Evolutionary conservation across 2,797 vertebrate genomes (phyloP).

Genomic region (Coccyzus lansbergi): DNA sequence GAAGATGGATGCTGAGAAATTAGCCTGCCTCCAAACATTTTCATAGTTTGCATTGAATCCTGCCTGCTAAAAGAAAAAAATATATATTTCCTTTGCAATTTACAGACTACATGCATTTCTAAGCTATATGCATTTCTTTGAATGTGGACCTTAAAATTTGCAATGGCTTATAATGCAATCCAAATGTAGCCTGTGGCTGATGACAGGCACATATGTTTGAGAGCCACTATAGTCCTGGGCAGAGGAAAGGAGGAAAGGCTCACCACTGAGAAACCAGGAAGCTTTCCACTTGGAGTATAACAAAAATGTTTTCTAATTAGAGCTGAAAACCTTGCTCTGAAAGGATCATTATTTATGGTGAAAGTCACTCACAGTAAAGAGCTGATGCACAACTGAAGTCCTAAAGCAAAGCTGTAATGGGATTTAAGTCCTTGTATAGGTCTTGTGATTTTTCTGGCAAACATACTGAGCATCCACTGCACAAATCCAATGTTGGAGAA

Average conservation of each 20-base stretch:
- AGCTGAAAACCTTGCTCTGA: not conserved
- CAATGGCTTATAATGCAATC: not conserved
- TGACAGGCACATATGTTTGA: not conserved
- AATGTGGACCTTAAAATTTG: not conserved
- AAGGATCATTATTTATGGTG: not conserved
- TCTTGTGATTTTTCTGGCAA: not conserved
- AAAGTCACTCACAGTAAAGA: not conserved
- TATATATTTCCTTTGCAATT: not conserved
- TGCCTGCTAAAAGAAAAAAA: not conserved
- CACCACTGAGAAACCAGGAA: not conserved
- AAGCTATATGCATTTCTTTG: not conserved
- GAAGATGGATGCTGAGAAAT: conserved; percentile 7
- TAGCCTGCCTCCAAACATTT: not conserved
- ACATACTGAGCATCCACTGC: not conserved
- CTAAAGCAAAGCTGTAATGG: not conserved
- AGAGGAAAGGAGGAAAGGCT: not conserved
- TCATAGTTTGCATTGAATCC: not conserved
- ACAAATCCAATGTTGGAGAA: not conserved
- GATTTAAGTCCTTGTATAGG: not conserved
- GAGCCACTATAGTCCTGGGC: not conserved
- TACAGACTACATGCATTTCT: not conserved
- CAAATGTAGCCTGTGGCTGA: not conserved
- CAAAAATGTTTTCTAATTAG: not conserved
- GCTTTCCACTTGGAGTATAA: not conserved
- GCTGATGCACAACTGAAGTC: not conserved